Base-by-base conservation (phyloP, 2,888 invertebrate species). In the Argynnis bischoffii region DNA sequence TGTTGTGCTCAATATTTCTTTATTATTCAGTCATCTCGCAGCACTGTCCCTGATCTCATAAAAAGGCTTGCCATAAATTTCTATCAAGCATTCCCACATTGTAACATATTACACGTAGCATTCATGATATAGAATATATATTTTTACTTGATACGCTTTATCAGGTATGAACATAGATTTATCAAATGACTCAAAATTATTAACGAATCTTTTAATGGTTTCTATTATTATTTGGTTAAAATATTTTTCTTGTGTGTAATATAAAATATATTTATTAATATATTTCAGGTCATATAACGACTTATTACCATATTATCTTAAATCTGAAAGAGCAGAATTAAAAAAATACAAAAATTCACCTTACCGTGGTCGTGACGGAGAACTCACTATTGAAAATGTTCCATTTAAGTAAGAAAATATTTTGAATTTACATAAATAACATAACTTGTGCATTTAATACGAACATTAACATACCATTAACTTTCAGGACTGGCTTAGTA, bases 301-400 rank as follows among this genome's bases (percentile, higher is more conserved):
- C 54, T 93, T 95, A 35, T 78, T 95, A 69, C 89, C 90, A 31
- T 95, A 95, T 80, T 95, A 93, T 76, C 88, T 92, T 63, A 95
- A 95, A 84, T 94, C 95, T 0, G 95, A 95, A 84, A 89, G 88
- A 72, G 87, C 92, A 3, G 87, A 90, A 72, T 74, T 92, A 70
- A 88, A 86, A 82, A 87, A 90, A 76, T 93, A 93, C 50, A 92
- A 90, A 74, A 86, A 93, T 56, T 85, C 89, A 5, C 81, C 88
- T 0, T 94, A 94, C 78, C 95, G 95, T 76, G 94, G 94, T 48
- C 92, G 87, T 15, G 93, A 94, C 14, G 96, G 96, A 0, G 94
- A 94, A 31, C 82, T 96, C 54, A 94, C 88, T 66, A 93, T 95
- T 4, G 94, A 95, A 80, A 94, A 95, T 82, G 93, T 95, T 57